Evolutionary conservation across 1,140 invertebrate species (phyloP).

Genomic region (fruit fly (Drosophila melanogaster)): Release_6_plus_ISO1_MT NT_033777.3:5084501-5085000

Average conservation of each 20-base stretch:
- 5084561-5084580: conserved; percentile 85
- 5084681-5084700: conserved; percentile 72
- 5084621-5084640: conserved; percentile 19
- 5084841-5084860: conserved; percentile 29
- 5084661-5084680: conserved; percentile 51
- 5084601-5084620: conserved; percentile 21
- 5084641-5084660: conserved; percentile 49
- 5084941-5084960: conserved; percentile 65
- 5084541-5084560: conserved; percentile 86
- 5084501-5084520: conserved; percentile 84
- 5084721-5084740: conserved; percentile 85
- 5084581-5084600: conserved; percentile 31
- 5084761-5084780: conserved; percentile 67
- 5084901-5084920: conserved; percentile 47
- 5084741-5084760: conserved; percentile 75
- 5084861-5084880: conserved; percentile 65
- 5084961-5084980: conserved; percentile 83
- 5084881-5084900: conserved; percentile 84
- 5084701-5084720: conserved; percentile 84
- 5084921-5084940: conserved; percentile 60
- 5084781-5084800: conserved; percentile 67
- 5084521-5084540: conserved; percentile 86
- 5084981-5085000: conserved; percentile 76
- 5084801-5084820: conserved; percentile 42
- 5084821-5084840: conserved; percentile 37